phyloP scores from a whole-genome alignment of 2,888 invertebrate genomes.

The Oscheius sp. region DNA sequence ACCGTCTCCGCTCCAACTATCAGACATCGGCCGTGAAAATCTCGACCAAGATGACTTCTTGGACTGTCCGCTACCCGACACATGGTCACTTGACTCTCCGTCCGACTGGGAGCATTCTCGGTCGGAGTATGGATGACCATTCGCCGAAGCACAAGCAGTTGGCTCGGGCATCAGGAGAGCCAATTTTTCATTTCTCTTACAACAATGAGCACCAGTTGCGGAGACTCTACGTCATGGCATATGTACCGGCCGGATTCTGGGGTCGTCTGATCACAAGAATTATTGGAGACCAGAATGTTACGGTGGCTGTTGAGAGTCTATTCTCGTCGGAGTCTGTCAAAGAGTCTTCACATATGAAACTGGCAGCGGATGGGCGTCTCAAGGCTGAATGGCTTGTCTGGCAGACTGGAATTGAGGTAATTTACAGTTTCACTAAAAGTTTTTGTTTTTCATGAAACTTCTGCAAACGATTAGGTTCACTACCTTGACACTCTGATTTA shows the following conservation, averaged over 20 bases:
- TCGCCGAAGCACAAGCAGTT: constrained; percentile 17
- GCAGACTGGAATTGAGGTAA: constrained; percentile 89
- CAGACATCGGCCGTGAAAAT: constrained; percentile 73
- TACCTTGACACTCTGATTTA: constrained; percentile 29
- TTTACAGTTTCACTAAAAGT: background rate
- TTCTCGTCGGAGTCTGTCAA: constrained; percentile 39
- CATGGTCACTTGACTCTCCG: constrained; percentile 10
- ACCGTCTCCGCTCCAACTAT: constrained; percentile 77
- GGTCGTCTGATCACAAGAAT: constrained; percentile 85
- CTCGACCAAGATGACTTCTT: constrained; percentile 29
- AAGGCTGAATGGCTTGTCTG: constrained; percentile 87
- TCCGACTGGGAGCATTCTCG: constrained; percentile 14
- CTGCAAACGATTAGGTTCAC: no score
- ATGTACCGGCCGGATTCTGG: constrained; percentile 98
- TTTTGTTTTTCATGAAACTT: no score
- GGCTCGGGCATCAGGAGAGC: constrained; percentile 6
- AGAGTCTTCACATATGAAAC: constrained; percentile 31
- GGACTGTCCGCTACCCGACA: constrained; percentile 27
- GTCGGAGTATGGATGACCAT: constrained; percentile 11
- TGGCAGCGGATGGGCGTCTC: constrained; percentile 39
- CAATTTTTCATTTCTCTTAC: constrained; percentile 35
- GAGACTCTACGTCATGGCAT: constrained; percentile 82
- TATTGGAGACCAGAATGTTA: constrained; percentile 63
- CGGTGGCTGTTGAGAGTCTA: constrained; percentile 47
- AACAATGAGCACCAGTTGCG: constrained; percentile 61